Evolutionary conservation across 1,140 invertebrate genomes (phyloP).

Genomic region (Scylla paramamosain): DNA sequence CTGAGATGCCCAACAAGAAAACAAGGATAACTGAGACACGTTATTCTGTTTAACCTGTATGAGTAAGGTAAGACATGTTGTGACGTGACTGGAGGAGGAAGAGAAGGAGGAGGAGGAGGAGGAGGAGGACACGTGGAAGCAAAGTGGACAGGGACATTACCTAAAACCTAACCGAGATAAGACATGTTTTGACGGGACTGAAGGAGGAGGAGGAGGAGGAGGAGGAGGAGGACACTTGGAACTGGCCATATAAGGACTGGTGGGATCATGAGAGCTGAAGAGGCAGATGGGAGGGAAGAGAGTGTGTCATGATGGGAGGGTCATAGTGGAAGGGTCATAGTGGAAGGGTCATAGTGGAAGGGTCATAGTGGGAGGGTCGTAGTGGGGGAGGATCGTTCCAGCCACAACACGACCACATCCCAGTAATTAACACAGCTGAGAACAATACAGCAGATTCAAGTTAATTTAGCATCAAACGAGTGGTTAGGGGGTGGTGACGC

Average conservation of each 20-base stretch:
- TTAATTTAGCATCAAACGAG: background rate
- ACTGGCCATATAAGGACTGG: background rate
- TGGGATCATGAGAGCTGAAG: background rate
- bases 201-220: background rate
- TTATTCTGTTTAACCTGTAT: too few relatives aligned
- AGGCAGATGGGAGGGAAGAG: too few relatives aligned
- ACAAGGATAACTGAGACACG: too few relatives aligned
- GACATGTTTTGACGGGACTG: background rate
- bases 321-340: too few relatives aligned
- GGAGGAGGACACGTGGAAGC: background rate
- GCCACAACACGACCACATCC: background rate
- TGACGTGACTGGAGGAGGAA: background rate
- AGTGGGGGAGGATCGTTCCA: background rate
- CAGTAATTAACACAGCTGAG: background rate
- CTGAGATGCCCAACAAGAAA: background rate
- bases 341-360: too few relatives aligned
- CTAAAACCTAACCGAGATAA: too few relatives aligned
- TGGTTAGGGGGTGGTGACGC: background rate
- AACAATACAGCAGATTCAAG: background rate
- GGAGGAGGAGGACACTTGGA: background rate
- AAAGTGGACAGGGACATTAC: too few relatives aligned
- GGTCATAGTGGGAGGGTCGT: too few relatives aligned
- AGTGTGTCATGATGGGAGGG: too few relatives aligned
- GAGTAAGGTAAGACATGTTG: too few relatives aligned
- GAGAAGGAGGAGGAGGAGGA: slow-evolving; percentile 6